Percentiles rank a stretch among this genome's conserved stretches.
Evolutionary conservation across 2,888 invertebrate genomes (phyloP).

Genomic region (Xestia c-nigrum): DNA sequence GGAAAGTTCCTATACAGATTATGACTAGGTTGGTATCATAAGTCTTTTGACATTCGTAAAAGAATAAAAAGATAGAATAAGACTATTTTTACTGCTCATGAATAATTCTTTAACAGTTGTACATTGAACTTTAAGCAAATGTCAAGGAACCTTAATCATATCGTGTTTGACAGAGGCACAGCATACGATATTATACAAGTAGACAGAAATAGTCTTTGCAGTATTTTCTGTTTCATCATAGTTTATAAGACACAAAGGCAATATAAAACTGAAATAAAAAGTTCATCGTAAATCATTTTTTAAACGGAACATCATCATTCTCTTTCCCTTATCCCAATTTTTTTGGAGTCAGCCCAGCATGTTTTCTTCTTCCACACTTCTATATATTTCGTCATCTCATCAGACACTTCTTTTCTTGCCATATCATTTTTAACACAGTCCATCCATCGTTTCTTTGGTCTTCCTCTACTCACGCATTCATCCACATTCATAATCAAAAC

Average conservation of each 20-base stretch:
- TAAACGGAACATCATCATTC: constrained; percentile 15
- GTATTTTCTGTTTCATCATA: background rate
- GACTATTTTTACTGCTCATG: no score
- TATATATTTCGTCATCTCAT: no score
- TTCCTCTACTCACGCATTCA: no score
- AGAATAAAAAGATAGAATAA: background rate
- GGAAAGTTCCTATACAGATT: constrained; percentile 20
- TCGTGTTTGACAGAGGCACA: background rate
- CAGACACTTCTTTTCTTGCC: no score
- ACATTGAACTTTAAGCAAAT: background rate
- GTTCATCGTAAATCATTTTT: background rate
- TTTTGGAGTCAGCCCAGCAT: no score
- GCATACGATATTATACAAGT: background rate
- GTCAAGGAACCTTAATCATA: background rate
- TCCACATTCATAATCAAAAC: no score
- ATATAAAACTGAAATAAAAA: constrained; percentile 12
- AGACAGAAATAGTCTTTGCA: background rate
- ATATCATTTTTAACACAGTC: no score
- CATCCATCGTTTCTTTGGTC: no score
- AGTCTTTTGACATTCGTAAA: background rate
- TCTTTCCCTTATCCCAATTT: no score
- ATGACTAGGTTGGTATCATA: background rate
- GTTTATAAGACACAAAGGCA: background rate
- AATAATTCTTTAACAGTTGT: background rate
- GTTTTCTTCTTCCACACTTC: no score